phyloP scores from a whole-genome alignment of 2,888 invertebrate species.

The Molorchus minor region DNA sequence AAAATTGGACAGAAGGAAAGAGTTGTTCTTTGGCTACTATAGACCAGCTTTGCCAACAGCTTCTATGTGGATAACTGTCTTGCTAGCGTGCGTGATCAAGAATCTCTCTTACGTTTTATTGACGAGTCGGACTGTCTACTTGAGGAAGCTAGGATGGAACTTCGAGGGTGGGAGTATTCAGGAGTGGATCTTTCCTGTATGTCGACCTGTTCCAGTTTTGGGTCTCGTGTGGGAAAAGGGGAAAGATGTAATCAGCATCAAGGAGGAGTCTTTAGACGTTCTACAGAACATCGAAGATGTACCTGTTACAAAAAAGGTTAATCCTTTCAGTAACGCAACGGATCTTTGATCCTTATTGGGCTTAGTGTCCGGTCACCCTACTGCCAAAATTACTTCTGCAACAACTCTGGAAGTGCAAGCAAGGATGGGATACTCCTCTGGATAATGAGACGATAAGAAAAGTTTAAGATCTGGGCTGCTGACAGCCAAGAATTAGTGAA shows the following conservation, averaged over 20 bases:
- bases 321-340: constrained; percentile 6
- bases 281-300: neutral
- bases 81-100: constrained; percentile 8
- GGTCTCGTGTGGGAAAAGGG: no score
- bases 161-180: constrained; percentile 28
- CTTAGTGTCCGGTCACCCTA: constrained; percentile 24
- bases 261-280: constrained; percentile 11
- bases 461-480: constrained; percentile 19
- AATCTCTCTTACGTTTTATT: constrained; percentile 16
- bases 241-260: constrained; percentile 19
- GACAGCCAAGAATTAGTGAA: constrained; percentile 15
- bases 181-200: no score
- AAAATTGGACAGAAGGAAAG: constrained; percentile 7
- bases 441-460: constrained; percentile 1
- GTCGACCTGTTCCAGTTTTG: no score
- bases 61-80: constrained; percentile 29
- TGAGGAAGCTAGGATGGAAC: constrained; percentile 22
- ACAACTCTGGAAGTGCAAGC: constrained; percentile 21
- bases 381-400: constrained; percentile 30
- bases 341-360: neutral
- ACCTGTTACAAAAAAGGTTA: constrained; percentile 17
- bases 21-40: constrained; percentile 2
- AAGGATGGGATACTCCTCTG: constrained; percentile 23
- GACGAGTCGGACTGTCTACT: constrained; percentile 12
- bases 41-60: constrained; percentile 2